Conservation (phyloP, 2,888 invertebrate genomes). For the Lysandra bellargus region DNA sequence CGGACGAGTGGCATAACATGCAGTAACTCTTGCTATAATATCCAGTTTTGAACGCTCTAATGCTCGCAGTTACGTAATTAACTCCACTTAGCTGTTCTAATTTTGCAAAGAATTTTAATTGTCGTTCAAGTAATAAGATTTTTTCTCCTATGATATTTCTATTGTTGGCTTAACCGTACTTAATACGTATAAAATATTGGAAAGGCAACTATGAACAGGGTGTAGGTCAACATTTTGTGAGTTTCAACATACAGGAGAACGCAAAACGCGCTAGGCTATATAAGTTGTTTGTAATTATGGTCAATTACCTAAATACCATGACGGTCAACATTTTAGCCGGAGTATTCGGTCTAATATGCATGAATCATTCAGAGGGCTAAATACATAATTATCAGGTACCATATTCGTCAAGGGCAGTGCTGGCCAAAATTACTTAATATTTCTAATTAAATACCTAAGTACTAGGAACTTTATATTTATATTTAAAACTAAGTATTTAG, state of each 20-base stretch:
- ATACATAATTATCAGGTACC: neutral
- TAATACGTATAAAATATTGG: neutral
- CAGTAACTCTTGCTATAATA: conserved; percentile 14
- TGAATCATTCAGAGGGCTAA: neutral
- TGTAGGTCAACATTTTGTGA: neutral
- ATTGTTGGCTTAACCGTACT: conserved; percentile 5
- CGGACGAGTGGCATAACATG: conserved; percentile 12
- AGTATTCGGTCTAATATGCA: neutral
- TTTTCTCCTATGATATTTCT: neutral
- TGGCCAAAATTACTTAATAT: neutral
- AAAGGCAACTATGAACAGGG: neutral
- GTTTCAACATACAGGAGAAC: neutral
- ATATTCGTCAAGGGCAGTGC: neutral
- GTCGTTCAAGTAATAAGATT: neutral
- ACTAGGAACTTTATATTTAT: too few species aligned
- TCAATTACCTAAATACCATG: conserved; percentile 17
- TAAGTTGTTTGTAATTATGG: conserved; percentile 3
- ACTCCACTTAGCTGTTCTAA: conserved; percentile 14
- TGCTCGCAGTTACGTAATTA: conserved; percentile 23
- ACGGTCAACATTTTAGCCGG: neutral
- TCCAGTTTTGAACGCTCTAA: conserved; percentile 25
- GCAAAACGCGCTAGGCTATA: neutral
- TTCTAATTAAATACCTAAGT: neutral
- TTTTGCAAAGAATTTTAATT: conserved; percentile 27
- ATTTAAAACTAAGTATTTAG: too few species aligned